Conservation (phyloP, 2,113 vertebrate genomes). For the Myiozetetes cayanensis region DNA sequence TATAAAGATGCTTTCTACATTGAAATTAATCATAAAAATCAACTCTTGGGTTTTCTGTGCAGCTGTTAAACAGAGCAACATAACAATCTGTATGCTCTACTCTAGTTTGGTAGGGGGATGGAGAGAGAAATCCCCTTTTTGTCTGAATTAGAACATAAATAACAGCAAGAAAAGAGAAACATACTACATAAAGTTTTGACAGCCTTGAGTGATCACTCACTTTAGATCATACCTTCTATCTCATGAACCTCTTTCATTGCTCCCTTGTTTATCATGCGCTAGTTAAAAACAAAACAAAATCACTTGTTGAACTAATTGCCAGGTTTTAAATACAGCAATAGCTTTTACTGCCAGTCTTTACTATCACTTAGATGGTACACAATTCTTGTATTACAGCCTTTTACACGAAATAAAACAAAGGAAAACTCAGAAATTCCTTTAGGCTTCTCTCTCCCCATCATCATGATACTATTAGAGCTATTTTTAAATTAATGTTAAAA, state of each 20-base stretch:
- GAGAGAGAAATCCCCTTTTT: not conserved
- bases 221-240: conserved; percentile 4
- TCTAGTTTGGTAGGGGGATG: not conserved
- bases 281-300: not conserved
- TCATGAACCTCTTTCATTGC: conserved; percentile 28
- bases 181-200: conserved; percentile 16
- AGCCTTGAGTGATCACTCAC: conserved; percentile 43
- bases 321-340: not conserved
- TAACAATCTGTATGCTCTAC: not conserved
- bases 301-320: not conserved
- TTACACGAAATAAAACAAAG: not conserved
- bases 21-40: conserved; percentile 10
- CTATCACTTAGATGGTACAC: not conserved
- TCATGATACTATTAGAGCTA: not conserved
- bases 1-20: not conserved
- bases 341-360: conserved; percentile 3
- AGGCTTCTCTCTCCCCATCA: not conserved
- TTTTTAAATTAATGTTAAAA: not conserved
- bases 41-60: not conserved
- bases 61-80: not conserved
- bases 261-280: not conserved
- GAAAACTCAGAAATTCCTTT: not conserved
- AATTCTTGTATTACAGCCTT: not conserved
- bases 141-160: not conserved
- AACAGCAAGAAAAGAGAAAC: not conserved